phyloP scores from a whole-genome alignment of 2,888 invertebrate genomes.

The Lithosia quadra region DNA sequence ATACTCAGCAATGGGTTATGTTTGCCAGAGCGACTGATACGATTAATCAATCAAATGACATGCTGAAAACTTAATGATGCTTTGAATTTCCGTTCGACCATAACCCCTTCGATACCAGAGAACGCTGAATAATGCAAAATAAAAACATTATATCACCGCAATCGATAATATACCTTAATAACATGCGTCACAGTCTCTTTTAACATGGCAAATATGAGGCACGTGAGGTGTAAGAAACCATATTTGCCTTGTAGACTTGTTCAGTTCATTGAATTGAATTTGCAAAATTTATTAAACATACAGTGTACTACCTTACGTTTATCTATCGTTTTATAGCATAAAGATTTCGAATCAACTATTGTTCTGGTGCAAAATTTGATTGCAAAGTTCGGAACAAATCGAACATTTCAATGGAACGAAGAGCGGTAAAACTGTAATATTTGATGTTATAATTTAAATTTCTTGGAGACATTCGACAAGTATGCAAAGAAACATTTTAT shows the following conservation, averaged over 20 bases:
- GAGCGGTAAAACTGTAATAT: too few relatives aligned
- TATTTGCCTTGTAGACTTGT: neutral
- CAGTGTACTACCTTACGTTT: too few relatives aligned
- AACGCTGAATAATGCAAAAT: neutral
- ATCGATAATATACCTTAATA: neutral
- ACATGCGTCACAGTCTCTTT: neutral
- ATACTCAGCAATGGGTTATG: neutral
- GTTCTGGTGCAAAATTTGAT: neutral
- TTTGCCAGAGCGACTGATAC: neutral
- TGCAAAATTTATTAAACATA: neutral
- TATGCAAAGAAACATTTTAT: too few relatives aligned
- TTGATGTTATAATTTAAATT: too few relatives aligned
- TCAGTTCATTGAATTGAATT: constrained; percentile 1
- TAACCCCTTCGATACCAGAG: constrained; percentile 20
- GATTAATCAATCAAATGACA: constrained; percentile 56
- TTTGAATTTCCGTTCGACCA: constrained; percentile 48
- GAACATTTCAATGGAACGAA: too few relatives aligned
- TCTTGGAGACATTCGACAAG: too few relatives aligned
- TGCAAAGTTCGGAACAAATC: too few relatives aligned
- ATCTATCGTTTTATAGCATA: neutral
- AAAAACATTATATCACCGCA: neutral
- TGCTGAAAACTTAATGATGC: constrained; percentile 49
- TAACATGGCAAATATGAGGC: neutral
- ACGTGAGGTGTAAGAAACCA: neutral
- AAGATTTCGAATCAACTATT: neutral